Percentiles rank a stretch among this genome's conserved stretches.
phyloP scores from a whole-genome alignment of 1,140 invertebrate species.

The Diploscapter pachys region DNA sequence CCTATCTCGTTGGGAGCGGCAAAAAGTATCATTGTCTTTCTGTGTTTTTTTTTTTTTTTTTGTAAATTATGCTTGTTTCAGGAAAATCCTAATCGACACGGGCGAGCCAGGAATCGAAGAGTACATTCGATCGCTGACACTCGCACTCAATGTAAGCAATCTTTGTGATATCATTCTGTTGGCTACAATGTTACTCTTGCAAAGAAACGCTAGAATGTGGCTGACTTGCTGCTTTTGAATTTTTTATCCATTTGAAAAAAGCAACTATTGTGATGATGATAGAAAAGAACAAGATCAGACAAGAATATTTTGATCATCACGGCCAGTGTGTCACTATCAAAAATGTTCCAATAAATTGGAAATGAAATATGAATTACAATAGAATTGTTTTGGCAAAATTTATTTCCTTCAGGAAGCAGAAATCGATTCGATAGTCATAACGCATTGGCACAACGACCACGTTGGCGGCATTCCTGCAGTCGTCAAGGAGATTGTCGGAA shows the following conservation, averaged over 20 bases:
- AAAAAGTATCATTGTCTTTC: constrained; percentile 67
- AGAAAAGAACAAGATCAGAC: too few species aligned
- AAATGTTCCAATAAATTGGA: too few species aligned
- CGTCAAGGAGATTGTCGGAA: constrained; percentile 14
- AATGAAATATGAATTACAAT: too few species aligned
- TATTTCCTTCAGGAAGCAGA: neutral
- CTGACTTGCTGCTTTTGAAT: too few species aligned
- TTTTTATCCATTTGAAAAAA: too few species aligned
- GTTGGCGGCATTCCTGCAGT: constrained; percentile 74
- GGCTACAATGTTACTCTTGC: too few species aligned
- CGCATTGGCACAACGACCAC: constrained; percentile 95
- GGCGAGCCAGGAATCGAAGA: constrained; percentile 75
- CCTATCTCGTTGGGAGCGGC: constrained; percentile 85
- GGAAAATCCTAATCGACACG: constrained; percentile 84
- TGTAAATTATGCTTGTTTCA: constrained; percentile 60
- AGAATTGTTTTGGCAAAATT: too few species aligned
- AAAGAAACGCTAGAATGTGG: too few species aligned
- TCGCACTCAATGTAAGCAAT: constrained; percentile 67
- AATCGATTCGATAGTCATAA: constrained; percentile 80
- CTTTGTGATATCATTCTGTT: constrained; percentile 1
- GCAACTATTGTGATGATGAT: too few species aligned
- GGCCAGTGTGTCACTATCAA: too few species aligned
- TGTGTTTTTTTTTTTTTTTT: too few species aligned
- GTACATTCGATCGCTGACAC: constrained; percentile 73
- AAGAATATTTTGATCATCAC: too few species aligned